Evolutionary conservation across 2,113 vertebrate genomes (phyloP).

Genomic region (Corvus hawaiiensis): DNA sequence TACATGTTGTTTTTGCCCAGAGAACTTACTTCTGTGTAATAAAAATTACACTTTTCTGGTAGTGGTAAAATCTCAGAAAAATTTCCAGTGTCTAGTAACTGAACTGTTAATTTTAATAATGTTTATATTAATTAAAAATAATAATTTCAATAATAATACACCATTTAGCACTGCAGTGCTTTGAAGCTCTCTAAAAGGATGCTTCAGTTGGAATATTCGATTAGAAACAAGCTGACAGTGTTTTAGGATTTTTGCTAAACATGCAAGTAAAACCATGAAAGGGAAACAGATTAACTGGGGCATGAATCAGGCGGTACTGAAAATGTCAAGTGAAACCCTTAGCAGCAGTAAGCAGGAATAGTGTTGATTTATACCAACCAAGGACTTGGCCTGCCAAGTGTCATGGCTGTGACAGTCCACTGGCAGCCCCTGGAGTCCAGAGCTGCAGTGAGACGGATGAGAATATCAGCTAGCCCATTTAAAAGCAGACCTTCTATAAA

Average conservation of each 20-base stretch:
- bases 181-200: background rate
- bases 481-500: conserved; percentile 49
- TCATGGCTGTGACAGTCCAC: background rate
- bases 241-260: background rate
- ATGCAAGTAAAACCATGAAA: background rate
- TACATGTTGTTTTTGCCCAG: background rate
- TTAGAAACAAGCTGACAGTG: background rate
- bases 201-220: background rate
- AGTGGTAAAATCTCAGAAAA: background rate
- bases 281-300: background rate
- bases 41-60: background rate
- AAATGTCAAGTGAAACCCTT: conserved; percentile 32
- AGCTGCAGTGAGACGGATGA: background rate
- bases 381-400: background rate
- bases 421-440: background rate
- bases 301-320: background rate
- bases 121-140: background rate
- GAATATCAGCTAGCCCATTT: background rate
- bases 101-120: background rate
- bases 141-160: background rate
- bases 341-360: background rate
- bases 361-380: background rate
- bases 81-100: background rate
- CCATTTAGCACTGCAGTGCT: background rate
- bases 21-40: background rate